A percentile compares a stretch with the other conserved stretches of the same genome.
These are phyloP conservation scores for Meganola albula DNA, from an alignment of 2,888 invertebrate species.

Conservation along the genomic window DNA sequence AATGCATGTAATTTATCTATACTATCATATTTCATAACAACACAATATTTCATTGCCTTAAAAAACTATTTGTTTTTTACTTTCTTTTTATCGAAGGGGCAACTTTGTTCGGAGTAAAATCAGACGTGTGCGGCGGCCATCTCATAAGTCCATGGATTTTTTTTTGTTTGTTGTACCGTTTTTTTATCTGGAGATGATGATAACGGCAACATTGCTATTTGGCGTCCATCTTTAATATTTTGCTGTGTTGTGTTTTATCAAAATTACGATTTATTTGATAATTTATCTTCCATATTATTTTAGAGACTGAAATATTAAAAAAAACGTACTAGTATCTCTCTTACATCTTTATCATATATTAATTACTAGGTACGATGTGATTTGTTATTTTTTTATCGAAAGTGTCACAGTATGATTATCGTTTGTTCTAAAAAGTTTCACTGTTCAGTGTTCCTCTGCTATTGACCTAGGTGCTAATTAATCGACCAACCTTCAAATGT, in stretches of 20 bases:
- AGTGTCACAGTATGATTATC: constrained; percentile 71
- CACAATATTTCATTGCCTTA: no score
- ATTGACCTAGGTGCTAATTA: constrained; percentile 71
- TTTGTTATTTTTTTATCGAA: constrained; percentile 43
- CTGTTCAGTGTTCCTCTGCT: constrained; percentile 66
- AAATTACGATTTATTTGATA: constrained; percentile 47
- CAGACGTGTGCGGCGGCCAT: no score
- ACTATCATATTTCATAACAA: no score
- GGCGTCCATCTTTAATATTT: constrained; percentile 75
- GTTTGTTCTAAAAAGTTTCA: constrained; percentile 69
- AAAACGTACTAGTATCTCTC: constrained; percentile 25
- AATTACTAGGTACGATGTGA: constrained; percentile 32
- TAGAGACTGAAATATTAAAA: constrained; percentile 19
- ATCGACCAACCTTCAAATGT: constrained; percentile 58
- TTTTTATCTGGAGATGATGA: constrained; percentile 30
- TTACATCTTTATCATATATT: constrained; percentile 31
- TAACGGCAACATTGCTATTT: constrained; percentile 63
- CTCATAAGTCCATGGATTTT: no score
- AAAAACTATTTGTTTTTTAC: no score
- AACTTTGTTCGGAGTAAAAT: no score
- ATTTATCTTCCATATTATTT: constrained; percentile 24
- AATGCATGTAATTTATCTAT: no score
- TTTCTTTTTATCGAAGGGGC: no score
- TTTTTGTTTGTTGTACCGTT: constrained; percentile 14
- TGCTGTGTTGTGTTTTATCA: constrained; percentile 70